Evolutionary conservation across 2,888 invertebrate species (phyloP), one percentile per base, ranked within the genome.

Genomic region (Opisthograptis luteolata): DNA sequence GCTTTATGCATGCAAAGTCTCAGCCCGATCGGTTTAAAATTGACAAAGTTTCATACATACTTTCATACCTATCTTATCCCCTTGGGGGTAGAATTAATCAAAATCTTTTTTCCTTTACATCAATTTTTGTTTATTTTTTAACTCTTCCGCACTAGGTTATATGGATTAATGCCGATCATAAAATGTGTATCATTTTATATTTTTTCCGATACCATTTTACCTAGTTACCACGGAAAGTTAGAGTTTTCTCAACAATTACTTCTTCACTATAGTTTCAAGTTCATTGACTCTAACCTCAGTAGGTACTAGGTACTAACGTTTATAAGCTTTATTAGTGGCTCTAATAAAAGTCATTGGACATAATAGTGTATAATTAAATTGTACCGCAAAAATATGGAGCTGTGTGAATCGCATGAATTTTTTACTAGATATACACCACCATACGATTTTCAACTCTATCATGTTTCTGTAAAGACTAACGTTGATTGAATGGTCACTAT

Each of bases 321-420:
- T 51, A 48, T 42, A 42, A 43, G 20, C 13, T 17, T 9, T 35
- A 27, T 32, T 52, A 43, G n/a, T n/a, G n/a, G n/a, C n/a, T n/a
- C n/a, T n/a, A n/a, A n/a, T 46, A 56, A 49, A 22, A 43, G 13
- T 46, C 37, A 35, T 46, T 40, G 12, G 31, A 32, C 46, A 48
- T 48, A 45, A 48, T 47, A 47, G 36, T 28, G 37, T 49, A 46
- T 52, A 43, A 53, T 49, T 52, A 56, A 46, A 52, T 49, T 56
- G 39, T 46, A 49, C 32, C 42, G 43, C 53, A 46, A 56, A 49
- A 52, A 46, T 20, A 49, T 39, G 37, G 19, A 31, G 41, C 40
- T 30, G 45, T 52, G 49, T 52, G 39, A 56, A 49, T 12, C 42
- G 17, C 42, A 28, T 52, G 52, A 15, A 56, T 56, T 46, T 46